phyloP scores from a whole-genome alignment of 2,113 vertebrate genomes.

The Anguilla japonica region DNA sequence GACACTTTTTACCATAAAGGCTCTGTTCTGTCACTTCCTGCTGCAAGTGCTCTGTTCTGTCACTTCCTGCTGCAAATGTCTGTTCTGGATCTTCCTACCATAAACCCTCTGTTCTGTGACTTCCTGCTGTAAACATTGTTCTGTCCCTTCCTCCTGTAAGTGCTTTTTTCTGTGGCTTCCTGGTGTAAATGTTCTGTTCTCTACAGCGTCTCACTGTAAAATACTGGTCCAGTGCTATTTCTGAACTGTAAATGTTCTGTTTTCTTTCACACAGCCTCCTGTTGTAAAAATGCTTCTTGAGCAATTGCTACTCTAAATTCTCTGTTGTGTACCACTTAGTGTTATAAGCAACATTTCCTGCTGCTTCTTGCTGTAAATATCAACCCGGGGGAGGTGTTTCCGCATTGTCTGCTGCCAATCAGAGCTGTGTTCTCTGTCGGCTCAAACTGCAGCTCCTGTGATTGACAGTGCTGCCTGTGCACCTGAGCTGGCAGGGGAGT shows the following conservation, averaged over 20 bases:
- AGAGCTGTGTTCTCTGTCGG: neutral
- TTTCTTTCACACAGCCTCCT: neutral
- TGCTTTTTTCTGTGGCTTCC: neutral
- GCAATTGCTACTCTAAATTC: neutral
- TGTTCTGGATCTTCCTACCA: neutral
- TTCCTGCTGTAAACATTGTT: neutral
- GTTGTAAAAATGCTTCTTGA: neutral
- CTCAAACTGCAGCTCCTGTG: neutral
- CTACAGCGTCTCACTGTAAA: neutral
- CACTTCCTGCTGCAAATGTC: neutral
- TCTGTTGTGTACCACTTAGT: neutral
- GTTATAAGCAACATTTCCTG: neutral
- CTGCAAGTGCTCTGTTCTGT: neutral
- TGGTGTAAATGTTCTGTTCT: neutral
- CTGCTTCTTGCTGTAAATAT: neutral
- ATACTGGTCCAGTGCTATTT: neutral
- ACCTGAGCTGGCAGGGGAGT: neutral
- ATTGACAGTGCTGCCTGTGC: neutral
- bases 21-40: no score
- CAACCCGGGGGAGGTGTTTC: neutral
- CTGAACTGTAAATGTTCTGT: neutral
- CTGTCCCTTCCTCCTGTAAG: neutral
- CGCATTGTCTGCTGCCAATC: neutral
- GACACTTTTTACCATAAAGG: no score
- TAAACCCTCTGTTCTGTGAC: neutral